phyloP scores from a whole-genome alignment of 1,140 invertebrate genomes.

The Drosophila equinoxialis region DNA sequence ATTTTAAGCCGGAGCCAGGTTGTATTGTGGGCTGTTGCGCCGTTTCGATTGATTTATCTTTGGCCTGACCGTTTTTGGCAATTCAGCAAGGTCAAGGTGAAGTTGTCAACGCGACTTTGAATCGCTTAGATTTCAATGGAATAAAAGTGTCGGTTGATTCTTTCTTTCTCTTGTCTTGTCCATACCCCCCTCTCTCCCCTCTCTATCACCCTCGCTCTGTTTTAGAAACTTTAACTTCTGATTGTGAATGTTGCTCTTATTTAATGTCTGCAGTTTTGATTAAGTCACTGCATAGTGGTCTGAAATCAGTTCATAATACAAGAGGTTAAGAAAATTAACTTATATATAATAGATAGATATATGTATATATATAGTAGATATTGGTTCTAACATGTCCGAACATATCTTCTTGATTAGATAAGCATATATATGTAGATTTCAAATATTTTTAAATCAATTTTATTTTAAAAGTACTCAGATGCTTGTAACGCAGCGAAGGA shows the following conservation, averaged over 20 bases:
- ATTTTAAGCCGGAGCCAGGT: slow-evolving; percentile 16
- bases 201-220: background rate
- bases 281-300: slow-evolving; percentile 29
- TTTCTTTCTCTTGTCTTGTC: slow-evolving; percentile 14
- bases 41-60: slow-evolving; percentile 64
- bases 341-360: no score
- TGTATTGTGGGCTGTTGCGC: slow-evolving; percentile 33
- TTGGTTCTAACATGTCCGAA: no score
- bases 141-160: slow-evolving; percentile 36
- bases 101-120: slow-evolving; percentile 67
- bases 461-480: no score
- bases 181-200: background rate
- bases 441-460: no score
- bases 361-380: no score
- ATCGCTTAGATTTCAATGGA: slow-evolving; percentile 70
- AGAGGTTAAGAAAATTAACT: no score
- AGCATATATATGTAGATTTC: no score
- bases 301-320: no score
- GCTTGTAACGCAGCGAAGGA: no score
- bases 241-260: slow-evolving; percentile 8
- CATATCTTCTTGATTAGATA: no score
- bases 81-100: slow-evolving; percentile 66
- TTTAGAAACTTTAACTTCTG: background rate
- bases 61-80: slow-evolving; percentile 69
- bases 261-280: slow-evolving; percentile 72